Conservation (phyloP, 2,888 invertebrate species). For the Xiphydria camelus region DNA sequence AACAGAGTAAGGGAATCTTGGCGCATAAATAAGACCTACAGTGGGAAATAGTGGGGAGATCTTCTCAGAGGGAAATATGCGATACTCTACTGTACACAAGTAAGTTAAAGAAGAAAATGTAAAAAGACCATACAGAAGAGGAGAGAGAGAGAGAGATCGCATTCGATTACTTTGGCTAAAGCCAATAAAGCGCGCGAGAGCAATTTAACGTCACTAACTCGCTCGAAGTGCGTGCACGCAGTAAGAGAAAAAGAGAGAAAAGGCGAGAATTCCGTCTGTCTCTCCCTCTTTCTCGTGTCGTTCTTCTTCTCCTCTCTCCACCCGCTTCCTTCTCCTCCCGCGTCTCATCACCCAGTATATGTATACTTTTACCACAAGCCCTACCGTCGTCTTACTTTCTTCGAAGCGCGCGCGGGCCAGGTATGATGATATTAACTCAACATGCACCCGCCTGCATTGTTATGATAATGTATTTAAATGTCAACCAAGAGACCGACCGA, state of each 20-base stretch:
- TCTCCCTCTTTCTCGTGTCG: not conserved
- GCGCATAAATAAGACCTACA: too few relatives aligned
- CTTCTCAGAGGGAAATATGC: too few relatives aligned
- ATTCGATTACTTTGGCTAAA: conserved; percentile 43
- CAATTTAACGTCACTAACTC: conserved; percentile 30
- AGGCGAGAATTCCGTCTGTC: too few relatives aligned
- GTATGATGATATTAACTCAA: conserved; percentile 47
- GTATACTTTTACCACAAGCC: too few relatives aligned
- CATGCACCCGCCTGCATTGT: conserved; percentile 50
- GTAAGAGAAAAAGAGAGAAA: conserved; percentile 1
- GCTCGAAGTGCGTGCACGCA: conserved; percentile 15
- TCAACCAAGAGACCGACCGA: conserved; percentile 30
- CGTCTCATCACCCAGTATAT: not conserved
- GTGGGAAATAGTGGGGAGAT: too few relatives aligned
- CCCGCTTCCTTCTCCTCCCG: not conserved
- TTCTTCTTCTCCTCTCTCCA: not conserved
- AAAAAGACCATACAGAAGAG: too few relatives aligned
- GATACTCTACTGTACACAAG: too few relatives aligned
- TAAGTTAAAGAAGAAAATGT: too few relatives aligned
- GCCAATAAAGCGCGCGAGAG: conserved; percentile 41
- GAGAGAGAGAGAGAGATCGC: too few relatives aligned
- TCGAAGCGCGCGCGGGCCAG: conserved; percentile 16
- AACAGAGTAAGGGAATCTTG: too few relatives aligned
- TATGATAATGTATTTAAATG: conserved; percentile 55
- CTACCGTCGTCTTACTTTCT: conserved; percentile 4